phyloP scores from a whole-genome alignment of 2,797 vertebrate species.

The Mormyrops attenuatus region DNA sequence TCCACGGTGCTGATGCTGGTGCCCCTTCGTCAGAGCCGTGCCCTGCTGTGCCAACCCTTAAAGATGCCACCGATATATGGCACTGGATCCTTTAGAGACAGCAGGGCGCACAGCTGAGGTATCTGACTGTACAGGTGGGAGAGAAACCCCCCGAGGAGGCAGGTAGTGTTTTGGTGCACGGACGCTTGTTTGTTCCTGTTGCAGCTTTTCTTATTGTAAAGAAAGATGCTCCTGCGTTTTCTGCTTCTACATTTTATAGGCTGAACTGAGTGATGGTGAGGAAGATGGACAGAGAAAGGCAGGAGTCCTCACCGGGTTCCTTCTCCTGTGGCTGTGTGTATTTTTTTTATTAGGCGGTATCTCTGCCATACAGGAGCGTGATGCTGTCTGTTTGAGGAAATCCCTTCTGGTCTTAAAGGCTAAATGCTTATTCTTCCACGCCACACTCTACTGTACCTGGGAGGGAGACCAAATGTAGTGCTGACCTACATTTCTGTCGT shows the following conservation, averaged over 20 bases:
- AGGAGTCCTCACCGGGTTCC: not conserved
- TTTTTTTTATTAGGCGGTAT: not conserved
- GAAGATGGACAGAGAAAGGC: not conserved
- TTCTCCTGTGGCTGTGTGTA: not conserved
- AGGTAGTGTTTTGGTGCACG: not conserved
- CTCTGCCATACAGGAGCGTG: not conserved
- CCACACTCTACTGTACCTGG: not conserved
- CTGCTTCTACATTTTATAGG: not conserved
- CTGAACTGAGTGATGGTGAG: not conserved
- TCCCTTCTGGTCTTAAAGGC: not conserved
- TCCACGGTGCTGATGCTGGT: not conserved
- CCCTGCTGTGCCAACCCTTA: not conserved
- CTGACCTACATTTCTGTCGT: slow-evolving; percentile 18
- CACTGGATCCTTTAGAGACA: not conserved
- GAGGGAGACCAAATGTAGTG: not conserved
- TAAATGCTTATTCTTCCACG: not conserved
- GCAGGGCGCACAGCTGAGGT: not conserved
- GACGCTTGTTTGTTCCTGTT: not conserved
- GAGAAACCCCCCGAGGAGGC: not conserved
- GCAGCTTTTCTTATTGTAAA: not conserved
- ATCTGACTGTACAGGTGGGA: not conserved
- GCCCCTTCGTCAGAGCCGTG: not conserved
- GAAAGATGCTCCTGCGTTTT: not conserved
- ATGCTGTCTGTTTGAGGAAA: not conserved
- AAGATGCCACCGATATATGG: not conserved